These are phyloP conservation scores for Tachina fera DNA, from an alignment of 2,888 invertebrate species.

Conservation along the genomic window DNA sequence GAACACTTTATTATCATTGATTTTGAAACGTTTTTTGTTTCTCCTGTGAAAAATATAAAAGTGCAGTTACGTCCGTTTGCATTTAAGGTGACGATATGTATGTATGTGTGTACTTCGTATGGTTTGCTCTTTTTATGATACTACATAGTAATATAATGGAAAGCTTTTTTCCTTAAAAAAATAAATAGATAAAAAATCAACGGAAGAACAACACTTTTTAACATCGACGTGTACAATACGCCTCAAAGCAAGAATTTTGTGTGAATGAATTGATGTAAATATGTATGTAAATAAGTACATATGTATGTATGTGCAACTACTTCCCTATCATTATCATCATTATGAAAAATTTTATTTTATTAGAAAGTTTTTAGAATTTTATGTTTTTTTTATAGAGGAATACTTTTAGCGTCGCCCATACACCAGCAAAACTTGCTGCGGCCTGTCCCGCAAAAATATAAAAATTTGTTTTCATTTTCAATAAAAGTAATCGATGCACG, in stretches of 20 bases:
- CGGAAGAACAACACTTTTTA: background rate
- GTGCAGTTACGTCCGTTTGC: too few relatives aligned
- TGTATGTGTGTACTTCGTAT: background rate
- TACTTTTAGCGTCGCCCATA: too few relatives aligned
- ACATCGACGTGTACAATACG: background rate
- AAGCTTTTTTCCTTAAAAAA: conserved; percentile 4
- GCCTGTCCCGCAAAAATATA: too few relatives aligned
- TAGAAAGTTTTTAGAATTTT: background rate
- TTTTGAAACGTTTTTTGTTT: too few relatives aligned
- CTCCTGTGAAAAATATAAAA: too few relatives aligned
- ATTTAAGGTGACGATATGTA: too few relatives aligned
- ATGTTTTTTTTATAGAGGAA: background rate
- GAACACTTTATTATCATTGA: too few relatives aligned
- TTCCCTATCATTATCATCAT: background rate
- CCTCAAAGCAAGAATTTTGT: background rate
- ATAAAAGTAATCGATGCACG: too few relatives aligned
- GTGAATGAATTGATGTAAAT: conserved; percentile 30
- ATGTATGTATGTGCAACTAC: too few relatives aligned
- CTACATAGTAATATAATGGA: background rate
- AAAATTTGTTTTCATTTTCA: too few relatives aligned
- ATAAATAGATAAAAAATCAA: background rate
- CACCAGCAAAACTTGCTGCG: too few relatives aligned
- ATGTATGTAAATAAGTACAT: too few relatives aligned
- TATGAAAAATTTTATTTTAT: background rate
- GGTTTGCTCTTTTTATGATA: conserved; percentile 20